Evolutionary conservation across 2,113 vertebrate genomes (phyloP), one percentile per base, ranked within the genome.

Genomic region (Henicopernis longicauda): DNA sequence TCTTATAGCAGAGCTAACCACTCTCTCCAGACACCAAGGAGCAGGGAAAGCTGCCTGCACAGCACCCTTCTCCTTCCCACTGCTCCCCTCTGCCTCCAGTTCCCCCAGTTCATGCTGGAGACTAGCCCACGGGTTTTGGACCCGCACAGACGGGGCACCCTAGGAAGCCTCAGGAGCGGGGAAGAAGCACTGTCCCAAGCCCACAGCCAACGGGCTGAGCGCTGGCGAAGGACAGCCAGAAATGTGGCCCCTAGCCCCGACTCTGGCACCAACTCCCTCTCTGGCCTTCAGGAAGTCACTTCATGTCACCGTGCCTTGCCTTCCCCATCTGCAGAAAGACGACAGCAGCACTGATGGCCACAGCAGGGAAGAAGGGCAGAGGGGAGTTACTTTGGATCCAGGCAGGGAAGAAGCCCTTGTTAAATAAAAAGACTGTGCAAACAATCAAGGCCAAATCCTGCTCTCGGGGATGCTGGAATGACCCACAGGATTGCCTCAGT

Each of bases 271-370:
- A 19, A 65, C 42, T 20, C 69, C 54, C 20, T 54, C 11, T 11
- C 74, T 45, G 61, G 61, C 78, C 45, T 29, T n/a, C 34, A 50
- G 38, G 25, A 62, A 58, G 21, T 16, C 72, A 13, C 50, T 44
- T 57, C 32, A 14, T 1, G 1, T 71, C 83, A 49, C 55, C 0
- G 0, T 45, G 80, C 59, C 82, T 62, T 19, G 59, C 38, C 31
- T 20, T 70, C 36, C 80, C 44, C 31, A 13, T 21, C 47, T 44
- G 38, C 4, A 4, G 49, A 52, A 49, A 31, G n/a, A 15, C 22
- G 47, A 67, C n/a, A n/a, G 78, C 34, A 59, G 95, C 67, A 19
- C 63, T 12, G 55, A 63, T 4, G 57, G 76, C 45, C 61, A 47
- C 25, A 45, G 63, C 66, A 67, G 47, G 57, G 71, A 52, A 50